A percentile compares a stretch with the other conserved stretches of the same genome.
Conservation (phyloP, 2,797 vertebrate genomes). For the Chrysocyon brachyurus region DNA sequence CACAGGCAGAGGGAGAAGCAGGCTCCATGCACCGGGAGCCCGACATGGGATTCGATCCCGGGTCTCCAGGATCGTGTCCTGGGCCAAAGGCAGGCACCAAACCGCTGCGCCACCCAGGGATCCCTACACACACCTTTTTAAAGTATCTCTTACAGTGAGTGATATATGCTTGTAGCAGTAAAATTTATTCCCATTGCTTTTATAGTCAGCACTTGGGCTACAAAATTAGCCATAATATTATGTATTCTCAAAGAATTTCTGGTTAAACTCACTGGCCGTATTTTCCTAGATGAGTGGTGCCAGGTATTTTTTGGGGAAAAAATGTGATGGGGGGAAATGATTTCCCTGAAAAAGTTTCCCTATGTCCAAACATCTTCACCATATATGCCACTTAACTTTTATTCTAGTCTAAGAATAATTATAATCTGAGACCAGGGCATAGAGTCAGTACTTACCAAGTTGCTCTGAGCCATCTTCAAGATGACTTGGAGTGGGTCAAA, state of each 20-base stretch:
- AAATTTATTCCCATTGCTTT: slow-evolving; percentile 25
- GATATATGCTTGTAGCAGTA: background rate
- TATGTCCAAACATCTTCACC: slow-evolving; percentile 25
- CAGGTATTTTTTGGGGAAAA: background rate
- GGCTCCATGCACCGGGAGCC: too few relatives aligned
- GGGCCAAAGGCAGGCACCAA: too few relatives aligned
- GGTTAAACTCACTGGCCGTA: background rate
- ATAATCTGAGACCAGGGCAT: slow-evolving; percentile 55
- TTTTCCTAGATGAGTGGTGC: background rate
- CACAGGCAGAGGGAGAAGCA: too few relatives aligned
- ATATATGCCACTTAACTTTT: slow-evolving; percentile 46
- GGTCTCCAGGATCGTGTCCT: too few relatives aligned
- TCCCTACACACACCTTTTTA: background rate
- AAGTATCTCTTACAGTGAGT: background rate
- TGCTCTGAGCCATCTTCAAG: background rate
- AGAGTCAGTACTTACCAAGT: slow-evolving; percentile 38
- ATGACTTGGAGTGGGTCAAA: slow-evolving; percentile 14
- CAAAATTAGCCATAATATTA: background rate
- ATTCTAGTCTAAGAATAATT: slow-evolving; percentile 61
- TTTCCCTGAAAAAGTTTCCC: slow-evolving; percentile 45
- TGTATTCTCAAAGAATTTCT: slow-evolving; percentile 30
- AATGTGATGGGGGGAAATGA: background rate
- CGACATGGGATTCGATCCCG: too few relatives aligned
- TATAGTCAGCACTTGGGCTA: background rate
- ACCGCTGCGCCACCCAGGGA: too few relatives aligned